A percentile compares a stretch with the other conserved stretches of the same genome.
These are phyloP conservation scores for Phainopepla nitens DNA, from an alignment of 2,113 vertebrate species.

Conservation along the genomic window DNA sequence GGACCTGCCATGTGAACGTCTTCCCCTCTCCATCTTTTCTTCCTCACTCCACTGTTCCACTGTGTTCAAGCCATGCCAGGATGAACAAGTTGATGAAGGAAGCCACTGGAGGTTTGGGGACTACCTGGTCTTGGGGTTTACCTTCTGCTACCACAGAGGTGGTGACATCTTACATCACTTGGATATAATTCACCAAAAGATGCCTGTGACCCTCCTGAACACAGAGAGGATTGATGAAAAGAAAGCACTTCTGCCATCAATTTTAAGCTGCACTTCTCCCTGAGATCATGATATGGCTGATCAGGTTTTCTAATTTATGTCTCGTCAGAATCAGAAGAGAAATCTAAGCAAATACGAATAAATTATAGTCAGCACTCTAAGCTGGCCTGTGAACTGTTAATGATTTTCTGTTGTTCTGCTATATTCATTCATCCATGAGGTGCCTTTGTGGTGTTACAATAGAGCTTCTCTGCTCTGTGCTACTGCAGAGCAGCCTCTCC, in stretches of 20 bases:
- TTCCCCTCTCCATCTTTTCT: background rate
- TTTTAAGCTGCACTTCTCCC: background rate
- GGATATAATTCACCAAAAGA: background rate
- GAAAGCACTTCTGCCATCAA: background rate
- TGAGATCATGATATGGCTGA: background rate
- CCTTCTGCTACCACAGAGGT: background rate
- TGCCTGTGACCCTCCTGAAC: background rate
- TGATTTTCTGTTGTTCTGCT: constrained; percentile 27
- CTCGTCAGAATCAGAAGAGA: background rate
- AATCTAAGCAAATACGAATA: background rate
- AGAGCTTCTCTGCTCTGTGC: background rate
- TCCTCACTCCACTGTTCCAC: background rate
- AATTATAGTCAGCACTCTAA: background rate
- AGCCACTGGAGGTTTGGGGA: background rate
- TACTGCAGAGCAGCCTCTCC: background rate
- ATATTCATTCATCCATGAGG: background rate
- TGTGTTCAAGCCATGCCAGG: accelerated
- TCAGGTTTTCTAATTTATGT: background rate
- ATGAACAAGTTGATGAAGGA: background rate
- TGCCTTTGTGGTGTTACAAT: background rate
- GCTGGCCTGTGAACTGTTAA: background rate
- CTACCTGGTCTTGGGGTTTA: background rate
- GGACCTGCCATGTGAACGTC: background rate
- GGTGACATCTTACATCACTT: background rate
- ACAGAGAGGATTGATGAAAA: background rate